Evolutionary conservation across 2,888 invertebrate species (phyloP), one percentile per base, ranked within the genome.

Genomic region (Thereva unica): DNA sequence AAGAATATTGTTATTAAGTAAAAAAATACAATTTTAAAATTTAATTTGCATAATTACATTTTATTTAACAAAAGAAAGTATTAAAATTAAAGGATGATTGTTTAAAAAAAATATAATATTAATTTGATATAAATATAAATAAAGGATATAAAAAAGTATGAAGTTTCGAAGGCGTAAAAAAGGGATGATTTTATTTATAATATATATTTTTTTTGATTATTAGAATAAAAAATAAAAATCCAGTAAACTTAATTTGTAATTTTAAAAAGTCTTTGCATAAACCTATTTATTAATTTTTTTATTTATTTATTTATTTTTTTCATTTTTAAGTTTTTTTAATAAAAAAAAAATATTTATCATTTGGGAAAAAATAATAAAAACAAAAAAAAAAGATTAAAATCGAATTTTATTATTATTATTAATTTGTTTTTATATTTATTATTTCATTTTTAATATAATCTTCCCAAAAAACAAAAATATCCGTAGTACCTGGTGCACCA

Each of bases 401-500:
- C 10, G n/a, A 53, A 34, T 57, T 50, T 45, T 12, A n/a, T 57
- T 49, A 40, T 64, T 68, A 70, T 72, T 69, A 53, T 70, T 68
- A 67, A 69, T 52, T 69, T n/a, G n/a, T 69, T 71, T 68, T 64
- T 23, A 23, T 23, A 55, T 67, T 67, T 69, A 66, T 69, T 68
- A 56, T 61, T 70, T 42, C 42, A 8, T 47, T 9, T 34, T 49
- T 42, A 56, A 67, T 52, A 52, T 42, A 57, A 63, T 66, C 64
- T 55, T 49, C 56, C 49, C 41, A 37, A 38, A 50, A 67, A 64
- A 67, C 56, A 37, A 57, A 59, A 61, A 66, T 65, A 54, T 67
- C 78, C 81, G 76, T 85, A 97, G 97, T 95, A 85, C 97, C 97
- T 79, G 94, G 94, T 83, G 95, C 95, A 78, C 94, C 97, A 77